Evolutionary conservation across 53 echinoderm and acorn worm genomes (phyloP), one percentile per base, ranked within the genome.

Genomic region (Pentamera pediparva): DNA sequence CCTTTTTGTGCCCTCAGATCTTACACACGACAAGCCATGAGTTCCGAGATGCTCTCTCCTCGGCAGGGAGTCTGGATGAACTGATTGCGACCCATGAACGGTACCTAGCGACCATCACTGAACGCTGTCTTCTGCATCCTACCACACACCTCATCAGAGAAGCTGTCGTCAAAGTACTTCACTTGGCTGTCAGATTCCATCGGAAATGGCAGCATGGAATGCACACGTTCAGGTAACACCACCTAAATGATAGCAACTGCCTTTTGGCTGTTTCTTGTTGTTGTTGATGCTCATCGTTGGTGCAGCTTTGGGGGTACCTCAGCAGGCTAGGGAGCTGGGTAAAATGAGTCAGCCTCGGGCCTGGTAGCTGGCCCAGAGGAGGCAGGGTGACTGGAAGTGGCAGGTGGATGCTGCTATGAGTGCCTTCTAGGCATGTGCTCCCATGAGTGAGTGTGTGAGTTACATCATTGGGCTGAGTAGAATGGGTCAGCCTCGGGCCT

Each of bases 21-120:
- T 79, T 98, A 32, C 91, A 89, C 85, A 91, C 87, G 65, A 98
- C 98, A 5, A 84, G 98, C n/a, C 80, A 88, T 10, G 98, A 98
- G 47, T 98, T 91, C 79, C 80, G 86, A 60, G 76, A 76, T 10
- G 86, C 70, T 0, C 13, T 91, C 1, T 80, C 87, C 19, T 33
- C 70, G 28, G 91, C 89, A 13, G 36, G 38, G 4, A 83, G 91
- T 69, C 86, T 91, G 25, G 83, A 98, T 45, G 76, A 80, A 36
- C 38, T 98, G 50, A 45, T 98, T 11, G 62, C 65, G 18, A 62
- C 78, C 32, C 98, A 98, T 41, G 56, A 69, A 45, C 61, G 50
- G 30, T 98, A 98, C 81, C 77, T 98, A 36, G 74, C 35, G 47
- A 91, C 82, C 31, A 75, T 98, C 30, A 80, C 78, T 1, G 91